Evolutionary conservation across 2,113 vertebrate species (phyloP).

Genomic region (Choloepus hoffmanni): DNA sequence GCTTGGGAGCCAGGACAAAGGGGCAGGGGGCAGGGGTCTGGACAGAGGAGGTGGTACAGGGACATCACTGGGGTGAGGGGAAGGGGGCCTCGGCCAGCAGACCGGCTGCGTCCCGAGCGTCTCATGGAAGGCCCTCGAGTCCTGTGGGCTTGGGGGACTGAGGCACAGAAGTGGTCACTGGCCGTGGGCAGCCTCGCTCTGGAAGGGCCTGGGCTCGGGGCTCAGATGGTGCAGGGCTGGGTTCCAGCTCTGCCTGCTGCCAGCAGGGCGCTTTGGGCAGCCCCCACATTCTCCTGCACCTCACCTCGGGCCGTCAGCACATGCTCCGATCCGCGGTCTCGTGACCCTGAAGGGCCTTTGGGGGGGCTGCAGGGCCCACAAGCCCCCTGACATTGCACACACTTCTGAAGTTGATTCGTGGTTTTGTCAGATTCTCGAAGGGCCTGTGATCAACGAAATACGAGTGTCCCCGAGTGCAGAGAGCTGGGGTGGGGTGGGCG

Average conservation of each 20-base stretch:
- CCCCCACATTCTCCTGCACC: fast-evolving
- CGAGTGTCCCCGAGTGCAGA: background rate
- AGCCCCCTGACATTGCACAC: fast-evolving
- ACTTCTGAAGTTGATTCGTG: fast-evolving
- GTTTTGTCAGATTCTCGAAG: fast-evolving
- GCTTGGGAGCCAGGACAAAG: background rate
- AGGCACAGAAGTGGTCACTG: fast-evolving
- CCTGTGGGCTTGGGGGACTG: too few relatives aligned
- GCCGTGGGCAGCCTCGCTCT: background rate
- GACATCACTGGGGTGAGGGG: fast-evolving
- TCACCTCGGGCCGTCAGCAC: fast-evolving
- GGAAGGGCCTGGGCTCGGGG: background rate
- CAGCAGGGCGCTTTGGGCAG: background rate
- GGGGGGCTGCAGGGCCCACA: fast-evolving
- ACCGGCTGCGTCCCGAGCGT: too few relatives aligned
- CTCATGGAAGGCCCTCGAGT: too few relatives aligned
- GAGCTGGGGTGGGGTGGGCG: background rate
- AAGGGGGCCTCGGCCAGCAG: too few relatives aligned
- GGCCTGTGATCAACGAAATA: background rate
- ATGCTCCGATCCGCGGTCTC: background rate
- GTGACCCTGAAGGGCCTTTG: fast-evolving
- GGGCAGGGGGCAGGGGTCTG: background rate
- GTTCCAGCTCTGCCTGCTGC: background rate
- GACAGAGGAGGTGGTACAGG: fast-evolving
- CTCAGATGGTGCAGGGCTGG: background rate